Base-by-base conservation (phyloP, 2,113 vertebrate species). In the Aegithalos caudatus region DNA sequence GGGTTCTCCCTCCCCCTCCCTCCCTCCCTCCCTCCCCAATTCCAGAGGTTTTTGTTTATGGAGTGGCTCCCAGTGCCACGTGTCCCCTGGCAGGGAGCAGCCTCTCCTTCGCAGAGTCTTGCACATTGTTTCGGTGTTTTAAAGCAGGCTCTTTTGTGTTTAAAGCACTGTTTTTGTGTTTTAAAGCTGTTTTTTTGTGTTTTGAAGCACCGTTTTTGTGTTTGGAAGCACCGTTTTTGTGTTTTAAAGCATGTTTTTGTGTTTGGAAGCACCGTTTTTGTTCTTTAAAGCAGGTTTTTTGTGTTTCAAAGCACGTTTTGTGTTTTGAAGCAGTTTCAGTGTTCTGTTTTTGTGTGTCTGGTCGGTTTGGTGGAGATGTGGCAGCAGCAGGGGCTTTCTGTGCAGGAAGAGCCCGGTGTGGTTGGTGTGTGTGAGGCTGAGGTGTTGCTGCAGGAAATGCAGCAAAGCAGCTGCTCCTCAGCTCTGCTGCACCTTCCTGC, bases 11-110 rank as follows among this genome's bases (percentile, higher is more conserved):
- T 35, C 3, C 37, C 21, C 37, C 9, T 70, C 20, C 33, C 2
- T 44, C 4, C 42, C 10, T 71, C 8, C 38, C 29, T 44, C 38
- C 77, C 0, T 2, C 35, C 1, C 5, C 1, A 9, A 0, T 42
- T 25, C 4, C 27, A 3, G 29, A 44, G 5, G 8, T 4, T 9
- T 76, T 15, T 85, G 80, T 70, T 61, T 1, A 0, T 17, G 90
- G 50, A 7, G 60, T 2, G 44, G 69, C 79, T 77, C 33, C 4
- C 3, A 14, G 70, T 50, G 95, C 92, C 92, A 88, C 83, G 92
- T 94, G 92, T 93, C 60, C 6, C 54, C 38, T 24, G 42, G 82
- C 86, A 23, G 86, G 80, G 86, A 83, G 11, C 88, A 51, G 88
- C 65, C 50, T 20, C 65, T 12, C 48, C 23, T 51, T 27, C 50